These are phyloP conservation scores for Luidia sarsii DNA, from an alignment of 53 echinoderm and acorn worm species.

Conservation along the genomic window DNA sequence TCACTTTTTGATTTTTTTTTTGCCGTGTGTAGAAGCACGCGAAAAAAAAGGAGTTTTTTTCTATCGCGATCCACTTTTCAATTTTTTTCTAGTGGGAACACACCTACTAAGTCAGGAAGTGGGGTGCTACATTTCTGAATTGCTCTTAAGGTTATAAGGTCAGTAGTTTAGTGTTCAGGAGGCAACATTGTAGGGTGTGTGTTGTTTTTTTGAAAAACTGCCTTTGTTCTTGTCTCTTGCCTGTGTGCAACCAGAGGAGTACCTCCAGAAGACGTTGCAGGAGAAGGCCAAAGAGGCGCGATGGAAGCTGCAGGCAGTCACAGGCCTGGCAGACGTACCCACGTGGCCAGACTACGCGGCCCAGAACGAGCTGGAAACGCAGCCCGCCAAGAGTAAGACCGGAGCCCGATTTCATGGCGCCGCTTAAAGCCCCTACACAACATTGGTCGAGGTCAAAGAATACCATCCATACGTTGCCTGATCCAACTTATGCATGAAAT, in stretches of 20 bases:
- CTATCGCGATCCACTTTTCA: no score
- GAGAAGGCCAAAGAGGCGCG: conserved; percentile 76
- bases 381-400: conserved; percentile 62
- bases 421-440: no score
- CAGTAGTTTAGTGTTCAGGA: background rate
- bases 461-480: no score
- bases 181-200: background rate
- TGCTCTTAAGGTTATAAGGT: background rate
- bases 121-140: background rate
- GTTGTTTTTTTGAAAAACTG: background rate
- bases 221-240: background rate
- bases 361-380: conserved; percentile 44
- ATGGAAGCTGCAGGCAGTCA: conserved; percentile 54
- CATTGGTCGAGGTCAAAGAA: no score
- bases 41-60: no score
- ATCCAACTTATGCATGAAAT: no score
- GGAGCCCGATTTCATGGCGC: no score
- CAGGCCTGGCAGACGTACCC: conserved; percentile 48
- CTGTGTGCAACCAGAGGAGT: conserved; percentile 37
- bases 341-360: conserved; percentile 81
- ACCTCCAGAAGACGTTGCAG: conserved; percentile 59
- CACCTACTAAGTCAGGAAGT: background rate
- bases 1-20: no score
- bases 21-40: no score
- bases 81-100: background rate